A percentile compares a stretch with the other conserved stretches of the same genome.
Conservation (phyloP, 2,113 vertebrate genomes). For the Lepisosteus osseus region DNA sequence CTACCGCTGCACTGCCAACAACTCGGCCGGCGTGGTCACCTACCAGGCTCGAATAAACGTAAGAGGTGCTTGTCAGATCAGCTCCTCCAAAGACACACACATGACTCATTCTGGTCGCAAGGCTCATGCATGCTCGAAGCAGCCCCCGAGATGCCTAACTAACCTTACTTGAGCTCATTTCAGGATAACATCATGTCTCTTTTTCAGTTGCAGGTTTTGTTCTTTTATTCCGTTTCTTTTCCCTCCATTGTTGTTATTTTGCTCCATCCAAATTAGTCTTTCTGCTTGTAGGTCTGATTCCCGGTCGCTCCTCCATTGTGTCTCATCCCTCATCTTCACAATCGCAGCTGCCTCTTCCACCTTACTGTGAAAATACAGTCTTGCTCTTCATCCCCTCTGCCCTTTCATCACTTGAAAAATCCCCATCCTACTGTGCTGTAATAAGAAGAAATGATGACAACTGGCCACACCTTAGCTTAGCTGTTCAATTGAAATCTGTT, state of each 20-base stretch:
- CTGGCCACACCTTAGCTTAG: too few relatives aligned
- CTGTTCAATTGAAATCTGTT: too few relatives aligned
- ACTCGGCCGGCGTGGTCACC: conserved; percentile 93
- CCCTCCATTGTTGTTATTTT: neutral
- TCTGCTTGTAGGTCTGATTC: too few relatives aligned
- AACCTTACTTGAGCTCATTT: conserved; percentile 20
- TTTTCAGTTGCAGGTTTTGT: conserved; percentile 8
- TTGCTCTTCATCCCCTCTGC: too few relatives aligned
- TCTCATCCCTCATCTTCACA: too few relatives aligned
- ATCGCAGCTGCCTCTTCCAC: too few relatives aligned
- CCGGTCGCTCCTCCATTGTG: too few relatives aligned
- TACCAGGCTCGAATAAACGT: conserved; percentile 99
- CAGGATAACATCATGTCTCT: conserved; percentile 10
- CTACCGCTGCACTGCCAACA: conserved; percentile 96
- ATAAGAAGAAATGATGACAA: too few relatives aligned
- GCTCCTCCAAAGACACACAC: conserved; percentile 89
- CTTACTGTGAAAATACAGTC: too few relatives aligned
- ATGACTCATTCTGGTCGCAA: conserved; percentile 58
- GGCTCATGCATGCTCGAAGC: conserved; percentile 50
- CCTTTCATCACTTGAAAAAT: too few relatives aligned
- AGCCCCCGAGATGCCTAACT: conserved; percentile 16
- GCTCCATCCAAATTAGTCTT: too few relatives aligned
- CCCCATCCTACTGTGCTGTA: too few relatives aligned
- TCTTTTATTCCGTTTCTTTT: conserved; percentile 2
- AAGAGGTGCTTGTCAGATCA: conserved; percentile 99